phyloP scores from a whole-genome alignment of 2,113 vertebrate species.

The human region GRCh38 chr7:52978001-52978500 shows the following conservation, averaged over 20 bases:
- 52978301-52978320: not conserved
- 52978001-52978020: not conserved
- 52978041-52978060: not conserved
- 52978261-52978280: not conserved
- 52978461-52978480: not conserved
- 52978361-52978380: not conserved
- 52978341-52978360: not conserved
- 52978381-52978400: not conserved
- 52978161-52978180: not conserved
- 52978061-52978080: not conserved
- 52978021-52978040: not conserved
- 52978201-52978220: too few relatives aligned
- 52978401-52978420: not conserved
- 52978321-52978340: fast-evolving
- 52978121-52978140: not conserved
- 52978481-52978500: not conserved
- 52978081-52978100: not conserved
- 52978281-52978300: not conserved
- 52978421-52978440: fast-evolving
- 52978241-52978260: not conserved
- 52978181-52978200: not conserved
- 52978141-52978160: not conserved
- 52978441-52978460: not conserved
- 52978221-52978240: not conserved
- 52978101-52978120: not conserved